Evolutionary conservation across 2,113 vertebrate species (phyloP), one percentile per base, ranked within the genome.

Genomic region (Nothobranchius furzeri): DNA sequence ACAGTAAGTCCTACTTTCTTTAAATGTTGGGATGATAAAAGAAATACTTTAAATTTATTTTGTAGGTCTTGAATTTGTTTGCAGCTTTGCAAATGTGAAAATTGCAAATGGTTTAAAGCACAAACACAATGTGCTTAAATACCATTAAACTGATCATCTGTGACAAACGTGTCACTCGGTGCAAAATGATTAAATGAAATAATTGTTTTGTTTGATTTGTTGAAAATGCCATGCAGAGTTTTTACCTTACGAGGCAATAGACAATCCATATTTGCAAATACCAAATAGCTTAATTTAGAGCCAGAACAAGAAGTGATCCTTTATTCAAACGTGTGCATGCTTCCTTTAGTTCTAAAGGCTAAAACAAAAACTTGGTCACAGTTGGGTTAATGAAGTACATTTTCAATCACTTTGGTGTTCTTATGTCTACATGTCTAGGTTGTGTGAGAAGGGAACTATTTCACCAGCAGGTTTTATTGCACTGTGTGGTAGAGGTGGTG

Each of bases 401-500:
- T 37, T 63, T 24, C 14, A 69, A 60, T 20, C 20, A 1, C 20
- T 20, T 20, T 20, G 20, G 20, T 20, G 20, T 70, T 15, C 70
- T 75, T 47, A 62, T 64, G 62, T 36, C 55, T 69, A 17, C 9
- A 45, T 59, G 25, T 54, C 49, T 76, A 6, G 7, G 61, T 61
- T 25, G 46, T 43, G 52, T 61, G 52, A 20, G 42, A 50, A 12
- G 36, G 65, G 68, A 65, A 56, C 71, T 76, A 62, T 60, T 82
- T 75, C 72, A 67, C 13, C 13, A 15, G 52, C 45, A 56, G 76
- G 68, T 87, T 88, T 89, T 83, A 88, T 81, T 89, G 73, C 68
- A 20, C 66, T 67, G 52, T 30, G 60, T 81, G 68, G 76, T 55
- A 69, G 60, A 64, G 42, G 48, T 66, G 51, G 55, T 82, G 83